Conservation (phyloP, 2,888 invertebrate species). For the Rugalucina vietnamica region DNA sequence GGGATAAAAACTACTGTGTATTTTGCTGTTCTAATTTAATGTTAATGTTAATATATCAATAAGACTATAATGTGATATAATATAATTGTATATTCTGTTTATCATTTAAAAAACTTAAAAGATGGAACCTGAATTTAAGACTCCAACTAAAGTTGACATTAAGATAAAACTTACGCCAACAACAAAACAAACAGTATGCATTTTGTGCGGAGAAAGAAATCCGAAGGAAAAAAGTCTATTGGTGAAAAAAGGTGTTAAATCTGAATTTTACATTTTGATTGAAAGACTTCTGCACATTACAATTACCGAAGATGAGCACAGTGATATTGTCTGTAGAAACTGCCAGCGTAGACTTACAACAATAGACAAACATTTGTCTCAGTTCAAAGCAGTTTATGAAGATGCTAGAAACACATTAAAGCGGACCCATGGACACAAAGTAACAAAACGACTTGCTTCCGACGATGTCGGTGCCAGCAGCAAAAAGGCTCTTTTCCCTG, state of each 20-base stretch:
- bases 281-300: not conserved
- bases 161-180: not conserved
- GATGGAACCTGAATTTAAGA: not conserved
- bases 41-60: no score
- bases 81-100: no score
- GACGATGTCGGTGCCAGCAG: not conserved
- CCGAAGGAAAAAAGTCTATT: not conserved
- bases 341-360: not conserved
- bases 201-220: not conserved
- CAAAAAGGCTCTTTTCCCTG: not conserved
- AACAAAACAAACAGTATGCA: not conserved
- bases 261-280: not conserved
- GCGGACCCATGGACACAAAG: not conserved
- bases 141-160: not conserved
- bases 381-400: not conserved
- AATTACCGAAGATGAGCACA: not conserved
- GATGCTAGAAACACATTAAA: not conserved
- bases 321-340: no score
- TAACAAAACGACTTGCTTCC: not conserved
- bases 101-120: no score
- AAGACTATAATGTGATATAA: no score
- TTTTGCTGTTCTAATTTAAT: no score
- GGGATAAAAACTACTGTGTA: no score
- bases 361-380: not conserved
- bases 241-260: not conserved